Evolutionary conservation across 1,140 invertebrate genomes (phyloP).

Genomic region (Cyclargus thomasi): DNA sequence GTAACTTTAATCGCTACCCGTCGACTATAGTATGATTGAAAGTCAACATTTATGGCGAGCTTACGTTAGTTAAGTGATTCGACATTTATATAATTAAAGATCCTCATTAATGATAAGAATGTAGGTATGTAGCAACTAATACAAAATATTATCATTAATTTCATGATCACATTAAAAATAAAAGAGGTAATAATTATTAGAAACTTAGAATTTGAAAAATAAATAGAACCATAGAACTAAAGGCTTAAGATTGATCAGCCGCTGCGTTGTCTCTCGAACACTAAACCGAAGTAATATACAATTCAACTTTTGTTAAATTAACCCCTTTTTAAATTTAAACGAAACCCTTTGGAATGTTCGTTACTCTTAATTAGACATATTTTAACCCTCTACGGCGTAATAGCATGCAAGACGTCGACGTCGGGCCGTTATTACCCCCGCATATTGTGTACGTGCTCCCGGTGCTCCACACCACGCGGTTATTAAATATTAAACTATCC

Average conservation of each 20-base stretch:
- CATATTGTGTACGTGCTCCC: conserved; percentile 2
- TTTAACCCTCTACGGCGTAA: neutral
- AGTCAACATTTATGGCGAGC: neutral
- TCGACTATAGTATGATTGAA: neutral
- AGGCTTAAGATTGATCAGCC: no score
- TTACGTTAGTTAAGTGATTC: neutral
- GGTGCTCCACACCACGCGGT: neutral
- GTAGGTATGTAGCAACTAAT: no score
- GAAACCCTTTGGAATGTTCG: neutral
- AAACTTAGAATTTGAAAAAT: no score
- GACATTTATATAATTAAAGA: neutral
- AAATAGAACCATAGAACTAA: no score
- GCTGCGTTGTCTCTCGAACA: no score
- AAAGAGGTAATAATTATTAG: no score
- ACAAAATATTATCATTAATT: no score
- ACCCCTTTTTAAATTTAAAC: neutral
- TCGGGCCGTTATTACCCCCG: neutral
- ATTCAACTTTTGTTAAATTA: no score
- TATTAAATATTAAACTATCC: neutral
- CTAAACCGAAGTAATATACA: no score
- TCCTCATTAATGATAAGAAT: neutral
- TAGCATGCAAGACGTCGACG: neutral
- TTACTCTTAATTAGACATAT: neutral
- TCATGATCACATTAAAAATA: no score
- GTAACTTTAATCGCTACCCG: neutral